Evolutionary conservation across 1,140 invertebrate species (phyloP).

Genomic region (Himalopsyche phryganea): DNA sequence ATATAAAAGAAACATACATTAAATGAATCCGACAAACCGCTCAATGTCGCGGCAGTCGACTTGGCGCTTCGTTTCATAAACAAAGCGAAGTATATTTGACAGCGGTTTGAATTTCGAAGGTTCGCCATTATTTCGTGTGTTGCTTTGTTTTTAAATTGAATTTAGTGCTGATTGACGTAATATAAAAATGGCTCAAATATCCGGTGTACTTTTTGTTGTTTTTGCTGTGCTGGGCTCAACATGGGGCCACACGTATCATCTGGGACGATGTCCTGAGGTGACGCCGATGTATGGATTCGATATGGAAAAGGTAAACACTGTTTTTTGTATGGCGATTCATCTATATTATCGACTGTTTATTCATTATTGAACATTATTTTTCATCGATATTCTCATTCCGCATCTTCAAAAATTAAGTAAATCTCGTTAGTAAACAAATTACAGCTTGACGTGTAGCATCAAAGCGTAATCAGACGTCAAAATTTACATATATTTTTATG

Average conservation of each 20-base stretch:
- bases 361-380: too few species aligned
- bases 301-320: constrained; percentile 68
- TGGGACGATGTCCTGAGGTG: constrained; percentile 70
- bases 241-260: constrained; percentile 62
- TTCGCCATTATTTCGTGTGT: not conserved
- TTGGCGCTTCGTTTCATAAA: too few species aligned
- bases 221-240: constrained; percentile 36
- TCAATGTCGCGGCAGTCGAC: not conserved
- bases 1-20: constrained; percentile 7
- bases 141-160: not conserved
- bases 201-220: constrained; percentile 9
- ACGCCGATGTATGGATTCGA: constrained; percentile 67
- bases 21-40: not conserved
- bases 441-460: too few species aligned
- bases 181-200: constrained; percentile 6
- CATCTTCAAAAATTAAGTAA: too few species aligned
- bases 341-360: too few species aligned
- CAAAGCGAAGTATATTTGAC: not conserved
- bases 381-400: too few species aligned
- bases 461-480: too few species aligned
- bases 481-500: too few species aligned
- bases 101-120: constrained; percentile 5
- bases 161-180: not conserved
- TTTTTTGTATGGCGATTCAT: too few species aligned
- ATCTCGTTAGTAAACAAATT: too few species aligned